These are phyloP conservation scores for Psophia crepitans DNA, from an alignment of 2,113 vertebrate genomes.

Conservation along the genomic window DNA sequence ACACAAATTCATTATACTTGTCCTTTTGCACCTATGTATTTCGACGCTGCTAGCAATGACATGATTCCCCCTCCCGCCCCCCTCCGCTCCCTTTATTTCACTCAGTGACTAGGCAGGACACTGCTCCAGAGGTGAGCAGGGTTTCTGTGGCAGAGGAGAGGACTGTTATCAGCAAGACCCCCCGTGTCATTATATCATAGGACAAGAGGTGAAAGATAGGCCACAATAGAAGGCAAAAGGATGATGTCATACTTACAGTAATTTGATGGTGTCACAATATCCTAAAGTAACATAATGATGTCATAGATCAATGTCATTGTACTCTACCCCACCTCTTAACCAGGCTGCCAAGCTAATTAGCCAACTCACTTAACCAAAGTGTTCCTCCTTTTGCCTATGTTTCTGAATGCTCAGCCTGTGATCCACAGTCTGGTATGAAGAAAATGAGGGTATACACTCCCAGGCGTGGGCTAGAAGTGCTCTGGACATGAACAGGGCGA, in stretches of 20 bases:
- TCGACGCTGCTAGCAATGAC: not conserved
- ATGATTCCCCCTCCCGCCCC: too few relatives aligned
- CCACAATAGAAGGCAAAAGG: not conserved
- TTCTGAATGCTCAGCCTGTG: not conserved
- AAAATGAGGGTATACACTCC: rapidly evolving
- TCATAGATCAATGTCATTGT: not conserved
- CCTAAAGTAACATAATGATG: not conserved
- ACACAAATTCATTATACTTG: not conserved
- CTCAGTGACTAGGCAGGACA: not conserved
- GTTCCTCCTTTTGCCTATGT: not conserved
- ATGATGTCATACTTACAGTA: not conserved
- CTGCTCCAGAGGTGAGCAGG: not conserved
- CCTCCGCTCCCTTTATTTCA: not conserved
- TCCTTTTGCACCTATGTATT: not conserved
- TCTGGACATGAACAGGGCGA: not conserved
- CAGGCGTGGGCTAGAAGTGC: not conserved
- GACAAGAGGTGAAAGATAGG: not conserved
- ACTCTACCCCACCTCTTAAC: not conserved
- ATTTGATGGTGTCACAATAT: not conserved
- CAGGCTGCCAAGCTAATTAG: not conserved
- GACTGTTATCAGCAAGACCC: not conserved
- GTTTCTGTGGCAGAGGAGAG: not conserved
- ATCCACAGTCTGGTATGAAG: not conserved
- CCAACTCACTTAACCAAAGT: not conserved
- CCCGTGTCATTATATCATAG: not conserved